Conservation (phyloP, 2,797 vertebrate genomes). For the Microchirus variegatus region DNA sequence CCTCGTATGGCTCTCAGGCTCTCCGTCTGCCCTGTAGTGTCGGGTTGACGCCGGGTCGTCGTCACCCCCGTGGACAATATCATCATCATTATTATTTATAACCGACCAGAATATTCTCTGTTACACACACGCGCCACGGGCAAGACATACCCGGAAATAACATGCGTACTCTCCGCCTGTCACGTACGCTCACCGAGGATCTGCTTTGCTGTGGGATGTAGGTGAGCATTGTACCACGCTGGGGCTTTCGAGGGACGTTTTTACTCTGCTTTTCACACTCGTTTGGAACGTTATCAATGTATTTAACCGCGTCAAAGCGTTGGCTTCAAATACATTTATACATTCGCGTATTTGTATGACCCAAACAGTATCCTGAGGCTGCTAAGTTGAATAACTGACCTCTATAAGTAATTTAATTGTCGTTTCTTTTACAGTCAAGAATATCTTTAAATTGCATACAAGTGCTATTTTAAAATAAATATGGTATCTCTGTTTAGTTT, state of each 20-base stretch:
- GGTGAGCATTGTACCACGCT: slow-evolving; percentile 39
- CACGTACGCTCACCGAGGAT: slow-evolving; percentile 73
- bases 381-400: too few relatives aligned
- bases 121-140: slow-evolving; percentile 21
- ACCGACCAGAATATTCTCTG: slow-evolving; percentile 26
- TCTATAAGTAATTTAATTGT: too few relatives aligned
- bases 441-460: too few relatives aligned
- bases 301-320: too few relatives aligned
- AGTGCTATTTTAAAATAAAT: too few relatives aligned
- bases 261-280: not conserved
- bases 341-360: too few relatives aligned
- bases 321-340: too few relatives aligned
- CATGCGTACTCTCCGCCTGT: slow-evolving; percentile 72
- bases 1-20: slow-evolving; percentile 9
- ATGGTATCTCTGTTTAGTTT: too few relatives aligned
- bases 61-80: not conserved
- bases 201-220: slow-evolving; percentile 50
- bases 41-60: not conserved
- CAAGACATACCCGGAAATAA: slow-evolving; percentile 76
- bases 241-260: not conserved
- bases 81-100: slow-evolving; percentile 43
- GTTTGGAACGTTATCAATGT: not conserved
- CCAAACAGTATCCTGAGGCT: too few relatives aligned
- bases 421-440: too few relatives aligned
- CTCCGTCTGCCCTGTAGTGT: not conserved